Base-by-base conservation (phyloP, 1,140 invertebrate species). In the Andrena cerasifolii region DNA sequence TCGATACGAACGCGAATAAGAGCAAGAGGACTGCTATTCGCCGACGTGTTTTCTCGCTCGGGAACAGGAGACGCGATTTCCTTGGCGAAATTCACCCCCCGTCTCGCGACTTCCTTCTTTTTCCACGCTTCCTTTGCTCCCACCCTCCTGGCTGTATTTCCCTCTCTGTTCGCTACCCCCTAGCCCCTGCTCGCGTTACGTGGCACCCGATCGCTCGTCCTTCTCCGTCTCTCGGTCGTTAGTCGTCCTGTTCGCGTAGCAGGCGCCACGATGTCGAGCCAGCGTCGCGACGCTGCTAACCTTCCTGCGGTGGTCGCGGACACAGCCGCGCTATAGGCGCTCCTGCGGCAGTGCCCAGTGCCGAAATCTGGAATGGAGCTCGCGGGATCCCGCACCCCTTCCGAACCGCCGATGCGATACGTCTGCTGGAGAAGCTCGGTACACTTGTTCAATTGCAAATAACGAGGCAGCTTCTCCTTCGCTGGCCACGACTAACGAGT, bases 201-300 rank as follows among this genome's bases (percentile, higher is more conserved):
- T 43, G 63, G 28, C 53, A 14, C 61, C 49, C 26, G 33, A 66
- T 71, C 33, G 24, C 68, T 8, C 70, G 10, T 68, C 54, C 33
- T 28, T 82, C 28, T 67, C n/a, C 21, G 36, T 36, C 21, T 33
- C 14, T 49, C 56, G 54, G 18, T 49, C 31, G 21, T 47, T 58
- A 70, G 79, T 70, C 47, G 75, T 73, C 51, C 62, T 72, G 53
- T 67, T 68, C 79, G 61, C 82, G 75, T 84, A 70, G 62, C 65
- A 67, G 84, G 84, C 84, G 84, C 82, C 82, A 54, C 79, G 65
- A 26, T 71, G 84, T 79, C 84, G 79, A 70, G 79, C 40, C 82
- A 78, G 61, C 67, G 82, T 86, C 76, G 76, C 72, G 72, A 77
- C 84, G 75, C 75, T 45, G 61, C 51, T 72, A 65, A 75, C 49